phyloP scores from a whole-genome alignment of 1,140 invertebrate genomes.

The Thalassaphorura encarpata region DNA sequence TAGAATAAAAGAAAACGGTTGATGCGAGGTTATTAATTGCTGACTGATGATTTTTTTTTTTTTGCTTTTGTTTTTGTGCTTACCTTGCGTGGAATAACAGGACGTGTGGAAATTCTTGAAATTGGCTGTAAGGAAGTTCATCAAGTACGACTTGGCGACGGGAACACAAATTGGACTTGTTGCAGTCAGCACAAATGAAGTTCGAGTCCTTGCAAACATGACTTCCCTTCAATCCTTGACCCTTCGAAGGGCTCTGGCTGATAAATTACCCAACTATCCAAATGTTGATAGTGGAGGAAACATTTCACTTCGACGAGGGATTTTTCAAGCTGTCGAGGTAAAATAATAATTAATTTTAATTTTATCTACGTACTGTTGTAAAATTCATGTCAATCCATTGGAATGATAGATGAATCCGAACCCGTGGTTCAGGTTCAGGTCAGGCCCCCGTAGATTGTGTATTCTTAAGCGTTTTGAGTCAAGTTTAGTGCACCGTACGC shows the following conservation, averaged over 20 bases:
- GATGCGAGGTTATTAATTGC: no score
- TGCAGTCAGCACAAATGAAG: conserved; percentile 35
- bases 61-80: conserved; percentile 3
- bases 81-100: conserved; percentile 27
- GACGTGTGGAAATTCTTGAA: conserved; percentile 51
- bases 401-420: no score
- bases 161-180: conserved; percentile 34
- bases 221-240: conserved; percentile 35
- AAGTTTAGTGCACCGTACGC: no score
- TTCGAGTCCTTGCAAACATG: conserved; percentile 39
- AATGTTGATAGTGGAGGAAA: conserved; percentile 31
- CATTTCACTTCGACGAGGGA: conserved; percentile 41
- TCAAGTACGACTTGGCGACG: conserved; percentile 34
- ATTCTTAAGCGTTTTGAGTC: no score
- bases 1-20: no score
- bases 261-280: conserved; percentile 33
- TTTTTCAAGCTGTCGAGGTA: conserved; percentile 43
- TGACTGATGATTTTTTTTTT: neutral
- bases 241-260: conserved; percentile 29
- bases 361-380: no score
- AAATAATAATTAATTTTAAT: no score
- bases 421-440: no score
- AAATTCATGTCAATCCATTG: no score
- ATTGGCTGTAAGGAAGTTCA: conserved; percentile 47
- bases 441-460: no score